A percentile compares a stretch with the other conserved stretches of the same genome.
These are phyloP conservation scores for Phodopus roborovskii DNA, from an alignment of 2,113 vertebrate genomes.

Conservation along the genomic window DNA sequence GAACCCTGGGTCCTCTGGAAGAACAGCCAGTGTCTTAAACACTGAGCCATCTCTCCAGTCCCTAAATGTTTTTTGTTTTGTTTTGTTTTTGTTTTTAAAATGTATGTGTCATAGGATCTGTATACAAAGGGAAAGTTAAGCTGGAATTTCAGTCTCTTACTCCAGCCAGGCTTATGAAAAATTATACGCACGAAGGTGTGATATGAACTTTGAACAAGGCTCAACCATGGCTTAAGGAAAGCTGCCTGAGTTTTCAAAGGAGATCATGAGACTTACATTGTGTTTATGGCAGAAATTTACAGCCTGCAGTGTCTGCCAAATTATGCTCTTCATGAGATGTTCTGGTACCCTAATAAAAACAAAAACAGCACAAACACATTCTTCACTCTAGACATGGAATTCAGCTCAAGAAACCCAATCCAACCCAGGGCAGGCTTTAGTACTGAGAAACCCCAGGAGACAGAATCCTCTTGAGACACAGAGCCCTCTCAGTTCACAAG, in stretches of 20 bases:
- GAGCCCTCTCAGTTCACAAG: neutral
- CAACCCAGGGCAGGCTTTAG: neutral
- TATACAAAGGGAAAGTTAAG: neutral
- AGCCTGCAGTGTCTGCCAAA: constrained; percentile 96
- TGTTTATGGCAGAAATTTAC: constrained; percentile 98
- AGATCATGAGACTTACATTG: constrained; percentile 88
- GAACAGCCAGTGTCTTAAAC: neutral
- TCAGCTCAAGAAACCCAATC: neutral
- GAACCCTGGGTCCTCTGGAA: neutral
- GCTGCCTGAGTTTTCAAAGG: neutral
- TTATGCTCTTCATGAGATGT: constrained; percentile 93
- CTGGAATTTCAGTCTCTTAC: constrained; percentile 18
- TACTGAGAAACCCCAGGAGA: neutral
- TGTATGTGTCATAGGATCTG: constrained; percentile 2
- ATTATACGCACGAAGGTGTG: neutral
- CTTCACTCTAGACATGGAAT: constrained; percentile 51
- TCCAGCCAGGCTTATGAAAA: neutral
- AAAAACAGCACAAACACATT: constrained; percentile 58
- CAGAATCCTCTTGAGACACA: fast-evolving
- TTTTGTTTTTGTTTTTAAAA: neutral
- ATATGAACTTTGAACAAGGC: constrained; percentile 24
- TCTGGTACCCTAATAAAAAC: constrained; percentile 90
- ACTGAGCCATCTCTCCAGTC: neutral
- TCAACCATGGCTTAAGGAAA: neutral
- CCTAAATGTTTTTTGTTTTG: neutral